Evolutionary conservation across 1,140 invertebrate genomes (phyloP).

Genomic region (Anastrepha obliqua): DNA sequence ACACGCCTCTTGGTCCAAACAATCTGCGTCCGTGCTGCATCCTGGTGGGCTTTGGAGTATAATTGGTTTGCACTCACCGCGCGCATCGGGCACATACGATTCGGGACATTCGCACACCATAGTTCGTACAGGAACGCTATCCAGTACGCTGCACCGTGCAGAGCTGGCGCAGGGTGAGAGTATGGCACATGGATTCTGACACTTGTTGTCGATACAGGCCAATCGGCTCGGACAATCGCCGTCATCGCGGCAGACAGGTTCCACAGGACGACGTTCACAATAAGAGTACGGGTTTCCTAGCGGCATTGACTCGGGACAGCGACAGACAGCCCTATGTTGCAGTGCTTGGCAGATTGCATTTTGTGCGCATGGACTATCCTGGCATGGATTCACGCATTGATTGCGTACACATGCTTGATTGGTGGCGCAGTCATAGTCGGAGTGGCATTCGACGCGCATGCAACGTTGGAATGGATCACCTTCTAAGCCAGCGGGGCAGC

Average conservation of each 20-base stretch:
- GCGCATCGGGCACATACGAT: slow-evolving; percentile 85
- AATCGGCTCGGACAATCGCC: slow-evolving; percentile 86
- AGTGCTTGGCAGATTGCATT: slow-evolving; percentile 87
- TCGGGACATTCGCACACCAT: slow-evolving; percentile 90
- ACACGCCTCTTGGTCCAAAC: slow-evolving; percentile 85
- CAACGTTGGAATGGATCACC: slow-evolving; percentile 88
- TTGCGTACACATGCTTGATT: slow-evolving; percentile 82
- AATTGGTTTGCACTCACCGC: slow-evolving; percentile 84
- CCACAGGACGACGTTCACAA: slow-evolving; percentile 79
- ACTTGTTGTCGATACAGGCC: slow-evolving; percentile 87
- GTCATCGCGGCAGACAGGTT: slow-evolving; percentile 83
- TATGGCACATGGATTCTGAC: slow-evolving; percentile 85
- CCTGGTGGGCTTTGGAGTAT: slow-evolving; percentile 81
- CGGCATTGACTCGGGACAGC: slow-evolving; percentile 84
- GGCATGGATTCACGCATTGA: slow-evolving; percentile 86
- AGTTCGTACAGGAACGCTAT: slow-evolving; percentile 87
- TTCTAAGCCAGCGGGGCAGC: slow-evolving; percentile 81
- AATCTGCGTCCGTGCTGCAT: slow-evolving; percentile 87
- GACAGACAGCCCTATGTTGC: slow-evolving; percentile 84
- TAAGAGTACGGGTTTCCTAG: slow-evolving; percentile 86
- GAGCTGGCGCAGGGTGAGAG: slow-evolving; percentile 83
- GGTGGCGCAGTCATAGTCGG: slow-evolving; percentile 83
- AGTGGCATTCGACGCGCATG: slow-evolving; percentile 86
- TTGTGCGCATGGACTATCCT: slow-evolving; percentile 81
- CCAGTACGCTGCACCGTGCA: slow-evolving; percentile 85